These are phyloP conservation scores for Anguilla anguilla DNA, from an alignment of 2,797 vertebrate species.

Conservation along the genomic window DNA sequence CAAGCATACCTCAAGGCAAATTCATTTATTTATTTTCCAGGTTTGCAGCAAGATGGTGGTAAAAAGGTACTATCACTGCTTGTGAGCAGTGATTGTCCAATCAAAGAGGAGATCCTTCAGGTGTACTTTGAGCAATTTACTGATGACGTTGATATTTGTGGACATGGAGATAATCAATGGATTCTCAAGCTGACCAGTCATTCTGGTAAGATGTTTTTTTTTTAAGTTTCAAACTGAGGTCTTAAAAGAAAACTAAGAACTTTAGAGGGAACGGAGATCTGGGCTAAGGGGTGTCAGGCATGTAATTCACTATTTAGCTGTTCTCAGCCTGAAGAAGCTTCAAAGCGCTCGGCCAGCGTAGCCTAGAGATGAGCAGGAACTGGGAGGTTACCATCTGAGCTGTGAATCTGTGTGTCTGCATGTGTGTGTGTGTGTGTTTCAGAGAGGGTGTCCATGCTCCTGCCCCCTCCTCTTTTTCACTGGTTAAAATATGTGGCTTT, in stretches of 20 bases:
- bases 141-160: conserved; percentile 40
- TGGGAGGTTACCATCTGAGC: too few relatives aligned
- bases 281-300: not conserved
- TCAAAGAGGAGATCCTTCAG: conserved; percentile 40
- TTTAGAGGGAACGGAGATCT: not conserved
- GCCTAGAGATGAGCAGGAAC: too few relatives aligned
- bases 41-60: not conserved
- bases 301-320: too few relatives aligned
- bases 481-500: too few relatives aligned
- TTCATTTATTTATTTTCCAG: conserved; percentile 20
- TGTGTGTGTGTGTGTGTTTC: too few relatives aligned
- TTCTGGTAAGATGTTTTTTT: conserved; percentile 44
- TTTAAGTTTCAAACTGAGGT: not conserved
- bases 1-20: not conserved
- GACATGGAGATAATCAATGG: conserved; percentile 49
- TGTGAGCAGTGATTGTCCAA: conserved; percentile 11
- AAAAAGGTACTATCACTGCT: conserved; percentile 25
- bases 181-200: conserved; percentile 47
- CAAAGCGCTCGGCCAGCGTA: too few relatives aligned
- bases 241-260: not conserved
- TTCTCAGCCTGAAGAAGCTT: too few relatives aligned
- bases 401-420: too few relatives aligned
- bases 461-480: too few relatives aligned
- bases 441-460: too few relatives aligned
- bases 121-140: conserved; percentile 57